phyloP scores from a whole-genome alignment of 2,113 vertebrate genomes.

The Crotalus tigris region DNA sequence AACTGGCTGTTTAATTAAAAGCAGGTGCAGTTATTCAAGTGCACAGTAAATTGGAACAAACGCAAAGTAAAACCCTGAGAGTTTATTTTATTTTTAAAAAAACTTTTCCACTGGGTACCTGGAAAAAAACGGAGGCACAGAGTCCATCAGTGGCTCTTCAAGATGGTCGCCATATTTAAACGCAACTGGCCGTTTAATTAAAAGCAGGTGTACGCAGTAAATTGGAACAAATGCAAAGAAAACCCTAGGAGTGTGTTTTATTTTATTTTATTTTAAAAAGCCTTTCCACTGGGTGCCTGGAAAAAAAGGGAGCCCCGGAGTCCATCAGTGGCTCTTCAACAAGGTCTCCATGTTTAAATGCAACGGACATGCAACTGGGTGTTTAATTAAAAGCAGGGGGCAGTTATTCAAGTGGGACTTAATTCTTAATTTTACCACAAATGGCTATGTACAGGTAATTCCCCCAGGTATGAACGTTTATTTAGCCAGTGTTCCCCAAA shows the following conservation, averaged over 20 bases:
- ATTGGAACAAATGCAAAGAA: background rate
- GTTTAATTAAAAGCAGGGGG: no score
- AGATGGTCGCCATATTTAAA: background rate
- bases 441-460: no score
- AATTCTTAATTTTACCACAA: no score
- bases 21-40: no score
- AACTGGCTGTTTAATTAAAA: background rate
- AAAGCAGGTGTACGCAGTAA: background rate
- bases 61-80: background rate
- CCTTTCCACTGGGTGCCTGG: background rate
- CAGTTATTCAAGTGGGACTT: no score
- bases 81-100: no score
- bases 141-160: background rate
- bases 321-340: background rate
- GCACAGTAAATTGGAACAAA: background rate
- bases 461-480: no score
- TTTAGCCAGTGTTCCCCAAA: no score
- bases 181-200: background rate
- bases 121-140: background rate
- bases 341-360: background rate
- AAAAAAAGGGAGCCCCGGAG: background rate
- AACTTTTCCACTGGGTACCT: no score
- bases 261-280: background rate
- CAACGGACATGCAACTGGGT: background rate
- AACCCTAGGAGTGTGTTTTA: background rate